phyloP scores from a whole-genome alignment of 2,888 invertebrate species.

The Limenitis camilla region DNA sequence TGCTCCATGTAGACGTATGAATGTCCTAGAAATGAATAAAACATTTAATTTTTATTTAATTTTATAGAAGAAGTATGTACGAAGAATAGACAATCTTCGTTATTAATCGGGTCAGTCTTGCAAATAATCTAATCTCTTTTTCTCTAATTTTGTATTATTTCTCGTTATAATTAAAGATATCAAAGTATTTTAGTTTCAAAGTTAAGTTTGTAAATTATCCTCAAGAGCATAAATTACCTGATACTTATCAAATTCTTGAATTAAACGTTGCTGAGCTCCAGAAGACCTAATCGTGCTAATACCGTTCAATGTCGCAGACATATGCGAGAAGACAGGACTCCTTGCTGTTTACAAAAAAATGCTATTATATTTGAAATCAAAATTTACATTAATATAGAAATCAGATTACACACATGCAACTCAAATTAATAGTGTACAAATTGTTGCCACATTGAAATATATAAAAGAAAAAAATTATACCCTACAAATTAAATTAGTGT shows the following conservation, averaged over 20 bases:
- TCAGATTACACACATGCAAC: too few relatives aligned
- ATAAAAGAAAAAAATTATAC: too few relatives aligned
- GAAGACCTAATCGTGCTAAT: conserved; percentile 90
- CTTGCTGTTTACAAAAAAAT: conserved; percentile 73
- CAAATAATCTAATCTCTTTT: too few relatives aligned
- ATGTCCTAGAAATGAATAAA: conserved; percentile 67
- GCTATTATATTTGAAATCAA: background rate
- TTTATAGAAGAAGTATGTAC: background rate
- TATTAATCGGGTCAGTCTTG: too few relatives aligned
- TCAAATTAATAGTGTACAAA: too few relatives aligned
- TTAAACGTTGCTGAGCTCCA: conserved; percentile 81
- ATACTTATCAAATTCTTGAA: conserved; percentile 82
- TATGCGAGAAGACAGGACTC: conserved; percentile 92
- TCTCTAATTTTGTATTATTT: too few relatives aligned
- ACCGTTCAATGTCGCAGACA: conserved; percentile 90
- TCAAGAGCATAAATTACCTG: conserved; percentile 60
- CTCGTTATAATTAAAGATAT: too few relatives aligned
- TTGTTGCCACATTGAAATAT: too few relatives aligned
- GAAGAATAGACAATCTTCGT: too few relatives aligned
- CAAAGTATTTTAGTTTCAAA: too few relatives aligned
- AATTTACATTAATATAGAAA: background rate
- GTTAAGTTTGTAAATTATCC: too few relatives aligned
- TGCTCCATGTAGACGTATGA: conserved; percentile 83
- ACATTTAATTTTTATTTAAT: background rate
- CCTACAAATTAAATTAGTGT: too few relatives aligned